A percentile compares a stretch with the other conserved stretches of the same genome.
Evolutionary conservation across 64 coral and sea anemone genomes (phyloP).

Genomic region (Montipora sp.): DNA sequence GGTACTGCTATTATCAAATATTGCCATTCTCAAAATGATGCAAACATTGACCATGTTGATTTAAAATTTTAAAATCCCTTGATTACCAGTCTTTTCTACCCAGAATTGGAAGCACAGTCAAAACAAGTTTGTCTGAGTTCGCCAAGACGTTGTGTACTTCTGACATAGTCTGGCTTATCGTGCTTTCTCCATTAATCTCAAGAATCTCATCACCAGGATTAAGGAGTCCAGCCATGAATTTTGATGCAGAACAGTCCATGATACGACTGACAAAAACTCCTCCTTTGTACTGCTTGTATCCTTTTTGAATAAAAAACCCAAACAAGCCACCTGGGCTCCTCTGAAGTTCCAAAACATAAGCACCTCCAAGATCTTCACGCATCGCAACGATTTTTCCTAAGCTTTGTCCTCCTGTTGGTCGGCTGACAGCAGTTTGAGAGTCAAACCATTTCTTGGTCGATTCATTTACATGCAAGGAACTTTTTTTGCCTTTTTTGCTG

Average conservation of each 20-base stretch:
- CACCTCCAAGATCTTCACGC: conserved; percentile 76
- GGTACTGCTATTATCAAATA: too few species aligned
- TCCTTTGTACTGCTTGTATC: conserved; percentile 68
- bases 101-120: conserved; percentile 80
- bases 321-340: conserved; percentile 74
- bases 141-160: conserved; percentile 88
- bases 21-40: too few species aligned
- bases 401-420: conserved; percentile 81
- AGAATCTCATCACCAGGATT: conserved; percentile 93
- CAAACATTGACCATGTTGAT: too few species aligned
- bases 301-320: conserved; percentile 97
- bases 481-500: conserved; percentile 61
- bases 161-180: conserved; percentile 62
- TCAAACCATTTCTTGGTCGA: conserved; percentile 92
- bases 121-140: conserved; percentile 78
- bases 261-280: conserved; percentile 92
- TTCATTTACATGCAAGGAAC: conserved; percentile 76
- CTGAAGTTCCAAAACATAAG: conserved; percentile 90
- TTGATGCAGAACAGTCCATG: conserved; percentile 79
- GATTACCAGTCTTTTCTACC: conserved; percentile 90
- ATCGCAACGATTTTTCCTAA: conserved; percentile 77
- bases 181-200: conserved; percentile 82
- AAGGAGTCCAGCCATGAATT: conserved; percentile 89
- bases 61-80: too few species aligned
- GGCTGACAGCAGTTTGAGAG: conserved; percentile 82